phyloP scores from a whole-genome alignment of 2,113 vertebrate species.

The Eclectus roratus region DNA sequence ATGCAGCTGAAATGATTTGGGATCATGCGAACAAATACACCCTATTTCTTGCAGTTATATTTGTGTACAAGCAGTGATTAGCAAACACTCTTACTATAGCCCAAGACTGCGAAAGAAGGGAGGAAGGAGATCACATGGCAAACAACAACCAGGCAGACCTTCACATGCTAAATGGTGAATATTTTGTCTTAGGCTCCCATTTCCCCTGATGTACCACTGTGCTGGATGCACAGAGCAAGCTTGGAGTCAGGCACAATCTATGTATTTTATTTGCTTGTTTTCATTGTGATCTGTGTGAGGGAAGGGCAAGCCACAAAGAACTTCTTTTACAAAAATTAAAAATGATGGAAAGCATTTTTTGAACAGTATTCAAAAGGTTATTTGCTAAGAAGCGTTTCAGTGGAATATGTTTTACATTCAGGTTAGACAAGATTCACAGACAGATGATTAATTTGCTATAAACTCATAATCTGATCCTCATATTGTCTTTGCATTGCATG shows the following conservation, averaged over 20 bases:
- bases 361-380: background rate
- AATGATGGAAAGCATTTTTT: background rate
- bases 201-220: background rate
- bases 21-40: background rate
- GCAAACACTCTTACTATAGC: background rate
- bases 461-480: background rate
- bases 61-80: background rate
- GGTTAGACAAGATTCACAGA: background rate
- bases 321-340: background rate
- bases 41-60: background rate
- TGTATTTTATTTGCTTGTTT: background rate
- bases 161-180: background rate
- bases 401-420: background rate
- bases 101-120: background rate
- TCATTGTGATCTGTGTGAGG: background rate
- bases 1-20: background rate
- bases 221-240: background rate
- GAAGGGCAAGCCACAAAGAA: background rate
- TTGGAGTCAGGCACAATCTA: background rate
- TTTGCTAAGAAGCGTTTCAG: background rate
- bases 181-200: background rate
- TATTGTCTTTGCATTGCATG: background rate
- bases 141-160: background rate
- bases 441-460: background rate
- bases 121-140: background rate